These are phyloP conservation scores for Heliothis peltigera DNA, from an alignment of 2,888 invertebrate species.

Conservation along the genomic window DNA sequence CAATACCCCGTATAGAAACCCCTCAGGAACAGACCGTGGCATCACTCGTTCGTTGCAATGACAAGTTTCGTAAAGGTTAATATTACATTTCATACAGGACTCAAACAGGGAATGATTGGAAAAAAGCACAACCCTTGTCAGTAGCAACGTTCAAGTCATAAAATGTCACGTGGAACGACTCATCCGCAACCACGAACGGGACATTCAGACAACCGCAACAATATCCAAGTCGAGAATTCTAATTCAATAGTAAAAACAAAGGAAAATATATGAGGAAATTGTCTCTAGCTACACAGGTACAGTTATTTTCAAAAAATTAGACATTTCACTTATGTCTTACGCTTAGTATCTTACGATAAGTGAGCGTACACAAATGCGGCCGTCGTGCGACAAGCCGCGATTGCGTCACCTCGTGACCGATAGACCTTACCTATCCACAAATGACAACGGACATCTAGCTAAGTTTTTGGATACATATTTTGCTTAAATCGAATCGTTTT, in stretches of 20 bases:
- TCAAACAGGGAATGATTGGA: constrained; percentile 60
- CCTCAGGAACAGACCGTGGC: constrained; percentile 12
- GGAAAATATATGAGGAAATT: constrained; percentile 78
- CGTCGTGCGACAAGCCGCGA: constrained; percentile 55
- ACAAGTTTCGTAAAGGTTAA: constrained; percentile 42
- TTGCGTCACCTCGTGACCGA: constrained; percentile 61
- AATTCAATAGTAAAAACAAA: constrained; percentile 59
- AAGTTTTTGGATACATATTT: constrained; percentile 84
- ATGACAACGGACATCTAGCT: constrained; percentile 85
- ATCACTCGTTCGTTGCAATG: constrained; percentile 30
- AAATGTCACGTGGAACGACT: constrained; percentile 23
- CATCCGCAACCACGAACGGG: constrained; percentile 52
- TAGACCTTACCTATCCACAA: constrained; percentile 76
- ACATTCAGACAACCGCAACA: constrained; percentile 73
- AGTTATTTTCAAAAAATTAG: constrained; percentile 76
- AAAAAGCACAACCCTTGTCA: constrained; percentile 47
- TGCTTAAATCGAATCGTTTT: constrained; percentile 80
- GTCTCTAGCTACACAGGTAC: constrained; percentile 89
- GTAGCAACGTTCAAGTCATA: constrained; percentile 22
- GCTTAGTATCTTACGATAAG: constrained; percentile 78
- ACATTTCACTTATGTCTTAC: constrained; percentile 85
- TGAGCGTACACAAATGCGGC: constrained; percentile 68
- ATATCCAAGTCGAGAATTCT: constrained; percentile 78
- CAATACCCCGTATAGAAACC: no score
- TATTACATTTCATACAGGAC: constrained; percentile 48